Evolutionary conservation across 2,888 invertebrate species (phyloP), one percentile per base, ranked within the genome.

Genomic region (Vesta saturnalis): DNA sequence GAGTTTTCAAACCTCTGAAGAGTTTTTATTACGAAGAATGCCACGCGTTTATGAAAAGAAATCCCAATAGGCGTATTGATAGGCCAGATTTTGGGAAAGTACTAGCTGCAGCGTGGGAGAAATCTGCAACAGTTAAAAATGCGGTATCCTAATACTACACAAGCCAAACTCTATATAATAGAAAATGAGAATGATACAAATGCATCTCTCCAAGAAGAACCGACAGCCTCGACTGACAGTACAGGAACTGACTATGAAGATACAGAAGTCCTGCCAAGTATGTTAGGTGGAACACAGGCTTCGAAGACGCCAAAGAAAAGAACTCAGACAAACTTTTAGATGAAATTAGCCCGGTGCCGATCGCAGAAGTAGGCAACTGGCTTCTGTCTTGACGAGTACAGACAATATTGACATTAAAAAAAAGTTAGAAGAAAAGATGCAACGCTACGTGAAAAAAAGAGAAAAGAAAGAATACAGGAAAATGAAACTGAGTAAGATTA

Each of bases 111-210:
- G 68, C 69, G 8, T 75, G 74, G 73, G 39, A 12, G 49, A 74
- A 72, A 68, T 46, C 75, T 18, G 73, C 71, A 5, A 71, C 71
- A 22, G 70, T 68, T 14, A 66, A 69, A 35, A 75, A 75, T 67
- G 76, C 62, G 43, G 43, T 5, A 43, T 43, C 43, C 14, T 43
- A 10, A n/a, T 43, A n/a, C 43, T n/a, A 14, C n/a, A 43, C 43
- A 43, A 43, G 10, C 2, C 43, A 12, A 43, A 43, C 43, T 3
- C 43, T 3, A 43, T 43, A 23, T 3, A 23, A 23, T 23, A 23
- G 43, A 12, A 43, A 43, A 8, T 43, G 43, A 43, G 43, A 43
- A 43, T 43, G 5, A 43, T 43, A 8, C 43, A 43, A 43, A 43
- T 30, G 30, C 30, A 30, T 6, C 30, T 43, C n/a, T 43, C 43